Conservation (phyloP, 1,140 invertebrate species). For the Macrotrachela quadricornifera region DNA sequence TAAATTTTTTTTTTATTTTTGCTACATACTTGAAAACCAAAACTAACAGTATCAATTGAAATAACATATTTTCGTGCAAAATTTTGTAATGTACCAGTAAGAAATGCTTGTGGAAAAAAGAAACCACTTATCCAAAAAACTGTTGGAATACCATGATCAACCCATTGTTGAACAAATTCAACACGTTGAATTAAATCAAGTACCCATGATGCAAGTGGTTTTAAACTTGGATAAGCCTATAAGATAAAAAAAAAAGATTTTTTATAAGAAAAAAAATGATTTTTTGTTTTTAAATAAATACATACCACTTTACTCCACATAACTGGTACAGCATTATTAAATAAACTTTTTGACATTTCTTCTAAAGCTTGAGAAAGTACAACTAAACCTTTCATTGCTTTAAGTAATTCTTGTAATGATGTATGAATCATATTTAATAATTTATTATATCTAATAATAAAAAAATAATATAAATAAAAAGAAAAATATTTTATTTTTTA, state of each 20-base stretch:
- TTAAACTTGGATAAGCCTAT: conserved; percentile 64
- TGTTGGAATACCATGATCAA: conserved; percentile 49
- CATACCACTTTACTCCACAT: conserved; percentile 34
- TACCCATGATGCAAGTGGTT: conserved; percentile 49
- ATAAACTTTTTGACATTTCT: conserved; percentile 28
- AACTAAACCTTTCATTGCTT: conserved; percentile 30
- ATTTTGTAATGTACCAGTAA: conserved; percentile 77
- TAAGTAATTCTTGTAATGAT: conserved; percentile 23
- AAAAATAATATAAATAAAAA: neutral
- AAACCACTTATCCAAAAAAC: conserved; percentile 71
- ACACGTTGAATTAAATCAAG: conserved; percentile 24
- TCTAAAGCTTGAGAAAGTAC: conserved; percentile 30
- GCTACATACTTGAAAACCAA: conserved; percentile 42
- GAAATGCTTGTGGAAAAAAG: conserved; percentile 80
- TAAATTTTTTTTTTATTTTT: neutral
- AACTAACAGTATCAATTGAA: conserved; percentile 52
- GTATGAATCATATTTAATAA: conserved; percentile 20
- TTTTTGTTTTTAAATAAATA: neutral
- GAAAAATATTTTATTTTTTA: neutral
- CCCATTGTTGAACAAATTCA: conserved; percentile 53
- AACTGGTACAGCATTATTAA: conserved; percentile 25
- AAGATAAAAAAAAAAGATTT: conserved; percentile 3
- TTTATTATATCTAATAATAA: conserved; percentile 23
- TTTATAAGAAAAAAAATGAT: neutral
- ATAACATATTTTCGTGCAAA: conserved; percentile 63